A percentile compares a stretch with the other conserved stretches of the same genome.
phyloP scores from a whole-genome alignment of 1,140 invertebrate genomes.

The Neodiprion fabricii region DNA sequence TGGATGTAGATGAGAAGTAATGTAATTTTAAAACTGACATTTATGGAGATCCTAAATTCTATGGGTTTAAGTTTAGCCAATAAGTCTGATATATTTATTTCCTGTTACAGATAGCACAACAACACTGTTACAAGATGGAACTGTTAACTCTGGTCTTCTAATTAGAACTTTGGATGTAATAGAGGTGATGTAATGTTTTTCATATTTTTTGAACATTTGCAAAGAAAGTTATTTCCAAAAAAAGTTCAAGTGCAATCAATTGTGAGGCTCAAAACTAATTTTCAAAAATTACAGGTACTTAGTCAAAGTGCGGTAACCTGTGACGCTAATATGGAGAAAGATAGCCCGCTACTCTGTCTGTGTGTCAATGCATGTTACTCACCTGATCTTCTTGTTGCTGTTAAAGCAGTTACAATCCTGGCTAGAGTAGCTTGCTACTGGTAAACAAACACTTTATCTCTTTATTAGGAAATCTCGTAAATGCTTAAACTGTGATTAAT shows the following conservation, averaged over 20 bases:
- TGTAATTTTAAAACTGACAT: too few species aligned
- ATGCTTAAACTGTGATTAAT: not conserved
- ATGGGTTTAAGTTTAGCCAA: too few species aligned
- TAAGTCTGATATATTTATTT: constrained; percentile 19
- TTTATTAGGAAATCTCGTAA: constrained; percentile 19
- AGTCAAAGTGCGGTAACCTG: constrained; percentile 57
- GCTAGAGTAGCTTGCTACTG: constrained; percentile 73
- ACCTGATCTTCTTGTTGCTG: constrained; percentile 68
- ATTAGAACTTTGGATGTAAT: constrained; percentile 58
- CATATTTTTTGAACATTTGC: not conserved
- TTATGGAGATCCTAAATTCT: too few species aligned
- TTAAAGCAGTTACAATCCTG: constrained; percentile 73
- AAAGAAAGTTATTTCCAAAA: too few species aligned
- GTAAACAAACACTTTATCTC: constrained; percentile 41
- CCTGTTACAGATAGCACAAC: constrained; percentile 51
- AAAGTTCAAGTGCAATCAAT: not conserved
- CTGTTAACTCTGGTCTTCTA: constrained; percentile 52
- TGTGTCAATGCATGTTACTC: constrained; percentile 66
- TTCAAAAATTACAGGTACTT: constrained; percentile 42
- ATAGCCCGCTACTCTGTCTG: constrained; percentile 48
- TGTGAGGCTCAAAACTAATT: constrained; percentile 9
- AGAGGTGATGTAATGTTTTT: constrained; percentile 40
- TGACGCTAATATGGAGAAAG: constrained; percentile 57
- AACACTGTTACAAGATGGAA: constrained; percentile 51
- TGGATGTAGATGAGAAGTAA: too few species aligned